These are phyloP conservation scores for Cephus cinctus DNA, from an alignment of 1,140 invertebrate species.

Conservation along the genomic window DNA sequence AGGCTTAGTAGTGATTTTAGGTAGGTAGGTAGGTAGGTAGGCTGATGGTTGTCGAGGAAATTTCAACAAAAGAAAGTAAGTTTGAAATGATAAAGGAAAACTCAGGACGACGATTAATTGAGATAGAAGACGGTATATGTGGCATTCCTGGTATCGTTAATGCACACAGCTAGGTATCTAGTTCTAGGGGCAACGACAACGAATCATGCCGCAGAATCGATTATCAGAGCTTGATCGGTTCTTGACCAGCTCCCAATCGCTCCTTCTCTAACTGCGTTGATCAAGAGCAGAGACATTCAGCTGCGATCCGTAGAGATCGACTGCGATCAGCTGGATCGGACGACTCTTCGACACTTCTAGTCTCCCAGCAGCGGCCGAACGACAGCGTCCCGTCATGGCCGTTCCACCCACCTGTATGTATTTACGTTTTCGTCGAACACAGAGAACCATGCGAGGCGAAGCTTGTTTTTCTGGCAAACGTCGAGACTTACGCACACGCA, in stretches of 20 bases:
- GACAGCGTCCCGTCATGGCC: too few relatives aligned
- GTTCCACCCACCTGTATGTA: not conserved
- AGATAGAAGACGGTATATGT: slow-evolving; percentile 44
- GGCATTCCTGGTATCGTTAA: slow-evolving; percentile 55
- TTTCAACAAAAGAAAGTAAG: slow-evolving; percentile 11
- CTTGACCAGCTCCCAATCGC: too few relatives aligned
- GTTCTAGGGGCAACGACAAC: slow-evolving; percentile 55
- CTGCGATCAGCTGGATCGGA: too few relatives aligned
- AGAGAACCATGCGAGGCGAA: slow-evolving; percentile 57
- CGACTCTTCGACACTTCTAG: too few relatives aligned
- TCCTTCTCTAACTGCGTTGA: too few relatives aligned
- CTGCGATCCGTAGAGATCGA: too few relatives aligned
- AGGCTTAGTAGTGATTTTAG: too few relatives aligned
- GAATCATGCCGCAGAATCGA: slow-evolving; percentile 55
- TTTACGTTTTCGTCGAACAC: slow-evolving; percentile 44
- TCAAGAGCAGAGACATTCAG: too few relatives aligned
- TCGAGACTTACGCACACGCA: slow-evolving; percentile 32
- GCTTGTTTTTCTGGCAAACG: slow-evolving; percentile 52
- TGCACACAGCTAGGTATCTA: slow-evolving; percentile 56
- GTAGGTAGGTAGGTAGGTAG: too few relatives aligned
- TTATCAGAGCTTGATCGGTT: too few relatives aligned
- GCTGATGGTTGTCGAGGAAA: too few relatives aligned
- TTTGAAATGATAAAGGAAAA: slow-evolving; percentile 27
- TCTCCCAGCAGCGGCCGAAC: too few relatives aligned
- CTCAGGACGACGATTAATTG: slow-evolving; percentile 25